These are phyloP conservation scores for Creontiades dilutus DNA, from an alignment of 2,888 invertebrate genomes.

Conservation along the genomic window DNA sequence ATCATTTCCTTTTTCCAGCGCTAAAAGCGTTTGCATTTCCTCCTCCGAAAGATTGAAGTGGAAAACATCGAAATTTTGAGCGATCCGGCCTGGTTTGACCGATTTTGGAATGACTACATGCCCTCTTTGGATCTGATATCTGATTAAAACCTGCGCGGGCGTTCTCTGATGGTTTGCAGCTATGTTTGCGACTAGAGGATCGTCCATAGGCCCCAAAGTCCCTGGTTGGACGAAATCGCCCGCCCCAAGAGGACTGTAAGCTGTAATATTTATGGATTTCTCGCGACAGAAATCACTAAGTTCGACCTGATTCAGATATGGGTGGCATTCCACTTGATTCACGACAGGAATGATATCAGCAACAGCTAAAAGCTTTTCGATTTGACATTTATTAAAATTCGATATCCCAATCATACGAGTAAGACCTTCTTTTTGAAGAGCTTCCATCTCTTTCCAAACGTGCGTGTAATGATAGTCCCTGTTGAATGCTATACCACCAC, in stretches of 20 bases:
- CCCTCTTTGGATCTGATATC: constrained; percentile 84
- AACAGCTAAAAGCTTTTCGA: constrained; percentile 10
- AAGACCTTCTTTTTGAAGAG: constrained; percentile 12
- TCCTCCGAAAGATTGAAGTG: constrained; percentile 42
- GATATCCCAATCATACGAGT: constrained; percentile 51
- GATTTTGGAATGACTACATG: constrained; percentile 89
- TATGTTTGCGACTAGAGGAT: constrained; percentile 82
- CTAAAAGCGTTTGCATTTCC: constrained; percentile 2
- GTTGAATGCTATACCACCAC: background rate
- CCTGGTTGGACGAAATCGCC: background rate
- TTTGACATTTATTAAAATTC: constrained; percentile 58
- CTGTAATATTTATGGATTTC: constrained; percentile 14
- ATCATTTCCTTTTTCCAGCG: constrained; percentile 38
- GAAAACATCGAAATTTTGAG: constrained; percentile 84
- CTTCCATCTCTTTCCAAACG: constrained; percentile 50
- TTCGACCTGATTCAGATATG: constrained; percentile 51
- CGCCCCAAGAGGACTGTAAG: constrained; percentile 55
- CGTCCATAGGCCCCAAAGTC: constrained; percentile 80
- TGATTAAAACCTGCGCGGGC: constrained; percentile 85
- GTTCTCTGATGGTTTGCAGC: constrained; percentile 82
- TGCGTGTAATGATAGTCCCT: constrained; percentile 10
- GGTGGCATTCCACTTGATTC: constrained; percentile 63
- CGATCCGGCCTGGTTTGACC: constrained; percentile 84
- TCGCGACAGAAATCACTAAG: constrained; percentile 18
- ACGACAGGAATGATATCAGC: constrained; percentile 47